Base-by-base conservation (phyloP, 1,140 invertebrate genomes). In the Ooceraea biroi region DNA sequence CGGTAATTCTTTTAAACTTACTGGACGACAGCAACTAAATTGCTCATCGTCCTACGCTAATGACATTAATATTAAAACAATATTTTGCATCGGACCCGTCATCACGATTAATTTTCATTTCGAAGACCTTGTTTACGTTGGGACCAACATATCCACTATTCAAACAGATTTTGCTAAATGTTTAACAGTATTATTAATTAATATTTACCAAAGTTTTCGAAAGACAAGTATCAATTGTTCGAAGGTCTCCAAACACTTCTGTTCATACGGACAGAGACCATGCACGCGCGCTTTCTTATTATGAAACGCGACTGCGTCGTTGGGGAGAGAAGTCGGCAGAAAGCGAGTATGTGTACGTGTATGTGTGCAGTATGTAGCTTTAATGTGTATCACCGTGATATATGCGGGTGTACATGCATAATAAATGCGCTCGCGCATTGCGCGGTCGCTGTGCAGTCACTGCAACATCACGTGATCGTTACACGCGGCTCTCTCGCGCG, bases 331-430 rank as follows among this genome's bases (percentile, higher is more conserved):
- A 57, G 65, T 68, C 63, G 50, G 48, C 50, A 14, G n/a, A 36
- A 69, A 5, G 14, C 27, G 41, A 19, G 36, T 14, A 5, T 30
- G n/a, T 10, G 69, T 41, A 8, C 36, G 10, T 4, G 19, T 30
- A 17, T 30, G n/a, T 36, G 44, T 66, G 17, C 22, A n/a, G 17
- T 0, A 19, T 46, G 63, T 84, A 46, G 52, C 8, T 86, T 77
- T 85, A 80, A 78, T 85, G 78, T 72, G 78, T 82, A 58, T 55
- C 77, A 48, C 46, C 50, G 78, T 85, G 77, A 82, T 85, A 85
- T 68, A 83, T 61, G 71, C 69, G 55, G 78, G 50, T 74, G 50
- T 83, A 68, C 57, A 83, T 69, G 80, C 63, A 83, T 84, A 86
- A 86, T 66, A 84, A 84, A 84, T 69, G 30, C 11, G 58, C 25